Evolutionary conservation across 2,888 invertebrate species (phyloP), one percentile per base, ranked within the genome.

Genomic region (Pegoplata infirma): DNA sequence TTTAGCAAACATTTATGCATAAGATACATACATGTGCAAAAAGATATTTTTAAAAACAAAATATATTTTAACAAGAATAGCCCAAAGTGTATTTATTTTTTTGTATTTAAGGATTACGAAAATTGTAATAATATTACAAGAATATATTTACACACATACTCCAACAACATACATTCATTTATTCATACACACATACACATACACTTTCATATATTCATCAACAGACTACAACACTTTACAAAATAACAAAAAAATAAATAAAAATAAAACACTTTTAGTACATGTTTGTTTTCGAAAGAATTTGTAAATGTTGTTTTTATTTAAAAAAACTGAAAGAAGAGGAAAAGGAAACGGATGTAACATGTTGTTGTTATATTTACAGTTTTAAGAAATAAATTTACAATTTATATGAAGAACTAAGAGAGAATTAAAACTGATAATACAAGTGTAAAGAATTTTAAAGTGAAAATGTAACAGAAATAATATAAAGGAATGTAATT

Each of bases 311-410:
- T 63, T 75, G 75, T 75, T 63, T 69, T 75, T 56, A 63, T 32
- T 75, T 14, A 49, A 56, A 49, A 61, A 36, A 14, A 25, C 56
- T n/a, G n/a, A n/a, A n/a, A n/a, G n/a, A n/a, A n/a, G n/a, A n/a
- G 63, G 49, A 75, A 67, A 14, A 71, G 78, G 74, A 74, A 79
- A 74, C 74, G 78, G 78, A 79, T 74, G 78, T 71, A 71, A 79
- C 69, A 69, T 71, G 61, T 76, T 76, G 25, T 71, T 71, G n/a
- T n/a, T n/a, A n/a, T n/a, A 66, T 74, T 66, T 21, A 44, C 47
- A 74, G 28, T 28, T 55, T 53, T 69, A 49, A 32, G n/a, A 51
- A 64, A 59, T 64, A 23, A 58, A 64, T 36, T 64, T 21, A 49
- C 12, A 58, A 21, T 23, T 51, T n/a, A 21, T 23, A 14, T n/a